A percentile compares a stretch with the other conserved stretches of the same genome.
These are phyloP conservation scores for Lithobates sylvaticus DNA, from an alignment of 2,797 vertebrate species.

Conservation along the genomic window DNA sequence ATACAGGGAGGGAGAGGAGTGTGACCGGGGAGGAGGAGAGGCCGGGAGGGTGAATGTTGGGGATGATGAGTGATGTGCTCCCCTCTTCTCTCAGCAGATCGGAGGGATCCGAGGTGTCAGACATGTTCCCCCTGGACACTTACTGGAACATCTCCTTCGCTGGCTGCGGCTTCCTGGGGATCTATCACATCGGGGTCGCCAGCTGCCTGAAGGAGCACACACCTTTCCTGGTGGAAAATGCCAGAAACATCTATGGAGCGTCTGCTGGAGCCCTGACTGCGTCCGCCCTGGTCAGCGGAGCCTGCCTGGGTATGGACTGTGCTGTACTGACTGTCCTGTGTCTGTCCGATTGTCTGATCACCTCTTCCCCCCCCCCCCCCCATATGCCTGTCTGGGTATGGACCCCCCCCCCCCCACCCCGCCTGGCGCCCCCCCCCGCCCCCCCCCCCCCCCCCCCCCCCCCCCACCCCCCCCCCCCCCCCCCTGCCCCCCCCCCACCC, in stretches of 20 bases:
- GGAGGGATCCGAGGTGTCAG: slow-evolving; percentile 12
- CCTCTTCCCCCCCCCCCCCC: no score
- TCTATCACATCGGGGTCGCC: slow-evolving; percentile 95
- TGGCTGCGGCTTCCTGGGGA: slow-evolving; percentile 94
- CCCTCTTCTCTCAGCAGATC: background rate
- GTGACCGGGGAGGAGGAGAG: no score
- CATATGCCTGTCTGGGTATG: no score
- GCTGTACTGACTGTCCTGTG: background rate
- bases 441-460: no score
- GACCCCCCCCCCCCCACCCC: no score
- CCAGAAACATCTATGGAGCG: slow-evolving; percentile 91
- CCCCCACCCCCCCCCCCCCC: no score
- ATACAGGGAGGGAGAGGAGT: no score
- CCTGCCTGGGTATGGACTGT: slow-evolving; percentile 85
- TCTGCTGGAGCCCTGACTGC: slow-evolving; percentile 94
- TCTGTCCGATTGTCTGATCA: background rate
- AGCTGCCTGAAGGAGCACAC: slow-evolving; percentile 92
- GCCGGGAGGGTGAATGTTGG: no score
- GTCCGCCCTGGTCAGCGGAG: slow-evolving; percentile 86
- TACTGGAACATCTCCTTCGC: slow-evolving; percentile 97
- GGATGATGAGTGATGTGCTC: background rate
- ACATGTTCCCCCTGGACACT: slow-evolving; percentile 90
- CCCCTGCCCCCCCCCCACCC: no score
- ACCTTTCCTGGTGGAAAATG: slow-evolving; percentile 90
- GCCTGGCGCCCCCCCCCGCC: no score